Evolutionary conservation across 2,797 vertebrate genomes (phyloP).

Genomic region (Gymnothorax javanicus): DNA sequence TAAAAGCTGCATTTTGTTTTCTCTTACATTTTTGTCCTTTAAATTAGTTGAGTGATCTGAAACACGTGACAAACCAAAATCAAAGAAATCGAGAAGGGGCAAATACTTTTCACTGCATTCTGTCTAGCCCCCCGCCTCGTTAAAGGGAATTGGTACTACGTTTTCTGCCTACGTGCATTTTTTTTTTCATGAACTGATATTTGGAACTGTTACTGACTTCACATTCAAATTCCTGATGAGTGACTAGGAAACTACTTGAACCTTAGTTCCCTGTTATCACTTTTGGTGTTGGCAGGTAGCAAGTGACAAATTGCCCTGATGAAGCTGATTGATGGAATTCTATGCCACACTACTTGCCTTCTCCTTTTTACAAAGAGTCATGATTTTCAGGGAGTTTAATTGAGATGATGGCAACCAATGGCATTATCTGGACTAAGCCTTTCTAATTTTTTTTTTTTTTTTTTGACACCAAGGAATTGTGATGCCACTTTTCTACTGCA

Average conservation of each 20-base stretch:
- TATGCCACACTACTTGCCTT: neutral
- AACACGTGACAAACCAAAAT: too few relatives aligned
- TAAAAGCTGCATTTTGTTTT: too few relatives aligned
- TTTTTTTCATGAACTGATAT: neutral
- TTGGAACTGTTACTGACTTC: neutral
- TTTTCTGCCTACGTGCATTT: too few relatives aligned
- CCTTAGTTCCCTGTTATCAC: neutral
- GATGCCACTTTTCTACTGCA: neutral
- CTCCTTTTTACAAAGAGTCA: neutral
- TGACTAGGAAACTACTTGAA: neutral
- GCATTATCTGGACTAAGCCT: neutral
- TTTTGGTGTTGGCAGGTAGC: neutral
- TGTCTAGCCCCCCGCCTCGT: too few relatives aligned
- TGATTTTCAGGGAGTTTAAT: neutral
- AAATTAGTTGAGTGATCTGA: too few relatives aligned
- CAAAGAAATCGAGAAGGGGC: too few relatives aligned
- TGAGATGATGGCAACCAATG: neutral
- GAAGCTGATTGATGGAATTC: neutral
- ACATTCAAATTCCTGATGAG: neutral
- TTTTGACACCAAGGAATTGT: neutral
- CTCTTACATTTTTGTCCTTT: too few relatives aligned
- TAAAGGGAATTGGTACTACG: too few relatives aligned
- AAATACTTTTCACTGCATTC: too few relatives aligned
- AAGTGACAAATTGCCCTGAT: neutral
- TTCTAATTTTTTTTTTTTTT: neutral